A percentile compares a stretch with the other conserved stretches of the same genome.
phyloP scores from a whole-genome alignment of 2,797 vertebrate species.

The Helicolenus hilgendorfi region DNA sequence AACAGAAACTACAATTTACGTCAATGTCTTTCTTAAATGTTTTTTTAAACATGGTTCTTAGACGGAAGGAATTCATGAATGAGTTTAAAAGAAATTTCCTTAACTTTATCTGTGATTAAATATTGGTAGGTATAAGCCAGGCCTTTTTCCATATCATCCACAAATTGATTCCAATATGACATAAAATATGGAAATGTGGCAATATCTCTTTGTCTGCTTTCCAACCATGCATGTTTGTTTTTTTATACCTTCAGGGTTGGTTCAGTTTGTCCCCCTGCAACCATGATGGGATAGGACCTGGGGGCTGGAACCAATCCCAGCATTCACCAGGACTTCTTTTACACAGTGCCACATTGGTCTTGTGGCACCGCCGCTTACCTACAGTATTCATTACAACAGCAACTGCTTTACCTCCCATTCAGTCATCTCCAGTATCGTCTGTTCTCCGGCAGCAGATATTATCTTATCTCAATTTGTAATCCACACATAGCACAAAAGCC shows the following conservation, averaged over 20 bases:
- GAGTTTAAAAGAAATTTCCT: no score
- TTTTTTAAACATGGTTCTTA: no score
- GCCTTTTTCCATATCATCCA: no score
- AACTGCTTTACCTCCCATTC: slow-evolving; percentile 1
- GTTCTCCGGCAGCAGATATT: slow-evolving; percentile 16
- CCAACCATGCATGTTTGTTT: no score
- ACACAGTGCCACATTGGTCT: not conserved
- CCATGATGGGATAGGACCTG: not conserved
- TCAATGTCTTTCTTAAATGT: no score
- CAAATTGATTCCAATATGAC: no score
- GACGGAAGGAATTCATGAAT: no score
- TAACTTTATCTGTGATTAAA: no score
- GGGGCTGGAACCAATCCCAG: not conserved
- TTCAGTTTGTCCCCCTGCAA: not conserved
- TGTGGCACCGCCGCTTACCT: not conserved
- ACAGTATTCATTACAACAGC: not conserved
- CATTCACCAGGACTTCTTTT: not conserved
- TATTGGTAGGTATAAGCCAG: no score
- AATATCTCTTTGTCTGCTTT: no score
- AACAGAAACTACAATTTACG: no score
- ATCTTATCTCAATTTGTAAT: slow-evolving; percentile 57
- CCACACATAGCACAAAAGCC: slow-evolving; percentile 34
- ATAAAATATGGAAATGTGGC: no score
- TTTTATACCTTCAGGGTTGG: not conserved
- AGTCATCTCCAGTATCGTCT: not conserved